These are phyloP conservation scores for Sturnus vulgaris DNA, from an alignment of 2,113 vertebrate genomes.

Conservation along the genomic window DNA sequence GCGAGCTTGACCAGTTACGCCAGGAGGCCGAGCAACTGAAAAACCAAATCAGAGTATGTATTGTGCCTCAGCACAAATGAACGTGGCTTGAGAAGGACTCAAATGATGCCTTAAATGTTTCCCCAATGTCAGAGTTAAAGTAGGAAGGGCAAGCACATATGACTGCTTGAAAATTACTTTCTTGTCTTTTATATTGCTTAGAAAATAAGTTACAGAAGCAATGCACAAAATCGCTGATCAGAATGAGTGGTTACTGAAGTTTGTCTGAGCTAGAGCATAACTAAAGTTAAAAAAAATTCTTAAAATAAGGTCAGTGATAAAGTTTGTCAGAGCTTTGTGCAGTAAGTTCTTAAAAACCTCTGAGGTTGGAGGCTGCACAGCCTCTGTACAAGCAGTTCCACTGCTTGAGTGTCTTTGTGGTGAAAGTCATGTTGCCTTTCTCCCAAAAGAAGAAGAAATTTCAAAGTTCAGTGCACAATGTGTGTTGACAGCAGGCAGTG, in stretches of 20 bases:
- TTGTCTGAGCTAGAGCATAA: neutral
- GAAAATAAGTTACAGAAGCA: neutral
- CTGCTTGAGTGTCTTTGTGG: neutral
- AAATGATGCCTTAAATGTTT: neutral
- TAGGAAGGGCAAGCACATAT: neutral
- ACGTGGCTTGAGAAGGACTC: neutral
- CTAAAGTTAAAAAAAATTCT: neutral
- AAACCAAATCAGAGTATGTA: slow-evolving; percentile 97
- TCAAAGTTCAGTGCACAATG: accelerated
- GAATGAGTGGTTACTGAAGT: neutral
- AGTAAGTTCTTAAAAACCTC: neutral
- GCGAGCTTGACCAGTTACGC: slow-evolving; percentile 98
- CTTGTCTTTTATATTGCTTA: neutral
- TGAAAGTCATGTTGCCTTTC: neutral
- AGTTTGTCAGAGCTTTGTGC: neutral
- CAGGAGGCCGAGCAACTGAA: slow-evolving; percentile 99
- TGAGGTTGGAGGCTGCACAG: neutral
- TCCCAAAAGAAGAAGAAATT: neutral
- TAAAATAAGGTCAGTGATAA: neutral
- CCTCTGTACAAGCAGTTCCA: neutral
- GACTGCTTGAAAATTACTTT: neutral
- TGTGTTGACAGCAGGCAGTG: neutral
- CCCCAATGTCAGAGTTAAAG: neutral
- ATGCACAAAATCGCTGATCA: neutral
- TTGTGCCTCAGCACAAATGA: neutral